These are phyloP conservation scores for Rosalia funebris DNA, from an alignment of 2,888 invertebrate species.

Conservation along the genomic window DNA sequence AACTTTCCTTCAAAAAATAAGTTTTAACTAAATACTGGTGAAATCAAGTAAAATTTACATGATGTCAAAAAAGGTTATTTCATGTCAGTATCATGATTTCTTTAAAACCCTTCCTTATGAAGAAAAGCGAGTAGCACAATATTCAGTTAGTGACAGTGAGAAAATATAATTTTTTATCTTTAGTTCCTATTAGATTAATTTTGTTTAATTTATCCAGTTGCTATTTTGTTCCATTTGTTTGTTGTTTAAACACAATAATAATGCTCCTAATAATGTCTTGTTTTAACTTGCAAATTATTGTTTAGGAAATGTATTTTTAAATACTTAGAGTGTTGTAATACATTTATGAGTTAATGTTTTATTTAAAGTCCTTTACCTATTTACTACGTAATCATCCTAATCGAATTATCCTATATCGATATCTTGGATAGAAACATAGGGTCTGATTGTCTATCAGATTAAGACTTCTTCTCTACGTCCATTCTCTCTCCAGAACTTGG, in stretches of 20 bases:
- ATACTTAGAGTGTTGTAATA: neutral
- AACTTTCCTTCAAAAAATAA: no score
- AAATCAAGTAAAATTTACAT: no score
- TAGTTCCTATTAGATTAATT: neutral
- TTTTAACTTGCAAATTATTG: neutral
- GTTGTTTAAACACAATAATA: neutral
- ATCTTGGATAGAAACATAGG: neutral
- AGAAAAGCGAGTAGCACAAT: neutral
- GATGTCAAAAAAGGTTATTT: neutral
- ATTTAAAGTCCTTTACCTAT: neutral
- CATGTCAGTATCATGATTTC: neutral
- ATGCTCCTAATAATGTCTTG: neutral
- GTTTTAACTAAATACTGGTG: no score
- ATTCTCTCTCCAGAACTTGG: neutral
- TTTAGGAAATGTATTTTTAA: neutral
- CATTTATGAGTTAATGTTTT: neutral
- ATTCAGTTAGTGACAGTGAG: neutral
- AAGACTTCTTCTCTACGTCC: neutral
- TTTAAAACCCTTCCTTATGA: neutral
- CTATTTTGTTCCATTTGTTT: neutral
- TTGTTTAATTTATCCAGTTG: neutral
- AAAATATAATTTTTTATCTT: neutral
- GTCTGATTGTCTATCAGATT: neutral
- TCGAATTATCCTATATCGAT: neutral
- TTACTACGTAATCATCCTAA: neutral